Evolutionary conservation across 1,140 invertebrate species (phyloP), one percentile per base, ranked within the genome.

Genomic region (Lepidostoma basale): DNA sequence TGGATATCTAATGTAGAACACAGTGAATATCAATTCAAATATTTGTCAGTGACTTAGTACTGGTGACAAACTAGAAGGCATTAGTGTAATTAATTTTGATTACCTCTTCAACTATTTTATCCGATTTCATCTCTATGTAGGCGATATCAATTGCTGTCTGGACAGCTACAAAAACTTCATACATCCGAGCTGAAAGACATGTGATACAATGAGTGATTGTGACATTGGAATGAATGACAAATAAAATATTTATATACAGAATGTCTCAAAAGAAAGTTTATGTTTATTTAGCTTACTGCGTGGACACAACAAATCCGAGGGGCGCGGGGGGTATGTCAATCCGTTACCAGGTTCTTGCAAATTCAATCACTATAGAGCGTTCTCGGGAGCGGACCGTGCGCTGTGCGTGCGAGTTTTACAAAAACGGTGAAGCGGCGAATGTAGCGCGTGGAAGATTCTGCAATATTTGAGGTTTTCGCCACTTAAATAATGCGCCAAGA

Each of bases 91-190:
- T 33, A 33, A 12, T 6, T 6, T 6, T 33, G 30, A 33, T 6
- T 63, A 69, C 63, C 58, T 67, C 52, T 5, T 28, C 44, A 6
- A 68, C 10, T 18, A 1, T 58, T 20, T 49, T 52, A 36, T 26
- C 23, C 9, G 64, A 65, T 62, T 52, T 68, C 59, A 52, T 59
- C 36, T 70, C 72, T 28, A 73, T 70, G 33, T 47, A 70, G 14
- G 64, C 36, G 12, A 42, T 40, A 49, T 73, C 72, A 10, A 73
- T 64, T 1, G 72, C 72, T 22, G 64, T 42, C 49, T 73, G 72
- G 22, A 73, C 12, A 14, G 68, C 10, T n/a, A 56, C 58, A 56
- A 73, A 70, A n/a, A 12, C 14, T 44, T 67, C 39, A 49, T 73
- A 73, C 3, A 62, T 54, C 39, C 22, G 3, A 33, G 68, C 72